phyloP scores from a whole-genome alignment of 2,113 vertebrate species.

The Urocynchramus pylzowi region DNA sequence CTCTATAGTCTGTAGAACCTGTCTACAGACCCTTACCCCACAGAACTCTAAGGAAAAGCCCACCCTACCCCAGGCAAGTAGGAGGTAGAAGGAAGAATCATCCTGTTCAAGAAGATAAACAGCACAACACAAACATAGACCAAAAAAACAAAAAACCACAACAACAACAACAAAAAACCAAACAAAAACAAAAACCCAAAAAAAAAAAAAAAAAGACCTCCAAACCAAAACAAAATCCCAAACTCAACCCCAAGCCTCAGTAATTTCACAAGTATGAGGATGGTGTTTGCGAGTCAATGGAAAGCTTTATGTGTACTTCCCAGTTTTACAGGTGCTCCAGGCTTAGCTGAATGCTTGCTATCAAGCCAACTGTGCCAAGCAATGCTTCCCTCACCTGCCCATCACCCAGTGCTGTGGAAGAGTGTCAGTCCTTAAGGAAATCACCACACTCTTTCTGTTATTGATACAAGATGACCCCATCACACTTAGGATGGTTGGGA shows the following conservation, averaged over 20 bases:
- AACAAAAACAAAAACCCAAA: background rate
- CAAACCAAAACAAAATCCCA: conserved; percentile 15
- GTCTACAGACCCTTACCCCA: background rate
- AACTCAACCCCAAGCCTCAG: background rate
- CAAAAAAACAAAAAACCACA: background rate
- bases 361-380: background rate
- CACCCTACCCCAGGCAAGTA: background rate
- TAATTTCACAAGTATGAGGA: background rate
- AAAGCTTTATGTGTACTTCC: conserved; percentile 35
- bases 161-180: background rate
- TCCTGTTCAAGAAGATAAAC: background rate
- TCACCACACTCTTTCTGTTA: background rate
- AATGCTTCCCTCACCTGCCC: background rate
- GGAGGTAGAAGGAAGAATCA: background rate
- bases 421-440: background rate
- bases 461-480: background rate
- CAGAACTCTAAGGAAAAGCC: background rate
- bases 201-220: background rate
- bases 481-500: background rate
- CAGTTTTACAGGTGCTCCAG: background rate
- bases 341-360: background rate
- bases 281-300: background rate
- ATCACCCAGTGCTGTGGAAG: background rate
- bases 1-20: background rate
- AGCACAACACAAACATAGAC: conserved; percentile 9